phyloP scores from a whole-genome alignment of 2,888 invertebrate genomes.

The Tholera decimalis region DNA sequence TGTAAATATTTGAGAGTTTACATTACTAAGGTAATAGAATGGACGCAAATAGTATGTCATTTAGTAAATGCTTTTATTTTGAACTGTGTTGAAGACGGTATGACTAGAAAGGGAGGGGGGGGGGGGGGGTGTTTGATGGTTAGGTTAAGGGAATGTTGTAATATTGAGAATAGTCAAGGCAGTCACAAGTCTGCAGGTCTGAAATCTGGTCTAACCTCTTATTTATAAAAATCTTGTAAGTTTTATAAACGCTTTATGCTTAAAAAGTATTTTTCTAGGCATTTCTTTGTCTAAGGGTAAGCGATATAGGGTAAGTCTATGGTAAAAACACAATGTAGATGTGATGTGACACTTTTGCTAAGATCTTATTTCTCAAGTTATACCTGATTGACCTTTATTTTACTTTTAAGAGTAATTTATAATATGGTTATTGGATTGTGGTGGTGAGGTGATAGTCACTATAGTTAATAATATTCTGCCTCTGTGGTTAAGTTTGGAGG shows the following conservation, averaged over 20 bases:
- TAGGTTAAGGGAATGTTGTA: background rate
- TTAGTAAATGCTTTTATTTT: constrained; percentile 31
- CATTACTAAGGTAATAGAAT: background rate
- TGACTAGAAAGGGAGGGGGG: background rate
- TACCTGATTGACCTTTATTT: constrained; percentile 2
- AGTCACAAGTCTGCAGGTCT: constrained; percentile 19
- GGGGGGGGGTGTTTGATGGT: background rate
- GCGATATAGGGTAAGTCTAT: background rate
- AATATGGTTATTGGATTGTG: background rate
- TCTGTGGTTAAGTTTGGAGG: constrained; percentile 17
- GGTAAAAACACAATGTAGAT: background rate
- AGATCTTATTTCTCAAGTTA: background rate
- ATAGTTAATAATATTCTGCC: constrained; percentile 6
- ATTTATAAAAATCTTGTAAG: background rate
- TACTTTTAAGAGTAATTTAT: constrained; percentile 14
- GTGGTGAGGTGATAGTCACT: background rate
- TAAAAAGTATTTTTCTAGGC: background rate
- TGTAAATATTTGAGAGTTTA: background rate
- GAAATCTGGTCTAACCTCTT: constrained; percentile 34
- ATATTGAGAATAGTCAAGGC: constrained; percentile 20
- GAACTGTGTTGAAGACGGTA: background rate
- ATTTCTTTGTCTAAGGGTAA: constrained; percentile 2
- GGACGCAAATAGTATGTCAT: constrained; percentile 6
- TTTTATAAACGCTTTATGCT: background rate
- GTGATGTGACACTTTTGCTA: background rate